Base-by-base conservation (phyloP, 2,888 invertebrate genomes). In the Amorpha juglandis region DNA sequence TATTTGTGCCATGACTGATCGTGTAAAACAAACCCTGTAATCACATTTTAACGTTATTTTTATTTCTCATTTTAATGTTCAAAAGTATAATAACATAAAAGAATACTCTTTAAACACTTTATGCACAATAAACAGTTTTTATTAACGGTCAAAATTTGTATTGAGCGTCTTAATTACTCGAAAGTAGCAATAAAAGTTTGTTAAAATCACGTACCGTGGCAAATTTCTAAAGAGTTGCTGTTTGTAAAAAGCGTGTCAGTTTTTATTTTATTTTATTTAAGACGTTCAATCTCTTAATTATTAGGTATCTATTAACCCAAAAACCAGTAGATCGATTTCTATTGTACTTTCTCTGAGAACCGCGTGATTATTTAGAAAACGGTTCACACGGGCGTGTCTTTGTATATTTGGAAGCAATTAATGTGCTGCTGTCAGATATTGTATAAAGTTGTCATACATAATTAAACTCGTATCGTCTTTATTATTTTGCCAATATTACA, bases 271-370 rank as follows among this genome's bases (percentile, higher is more conserved):
- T 65, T 76, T 71, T 71, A 64, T 64, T 67, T 38, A 33, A 19
- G 53, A 66, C 47, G 71, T 67, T 71, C 69, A 63, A 64, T 67
- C 71, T 70, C 64, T 73, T 76, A 74, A 78, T 77, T 75, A 73
- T 75, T 68, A 62, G 69, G 62, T 67, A 69, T 66, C 70, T 68
- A 70, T 78, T 72, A 78, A 74, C 71, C 73, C 65, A 71, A 71
- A 78, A 74, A 72, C 65, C 65, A 62, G 50, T 63, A 68, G 71
- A 66, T 73, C 71, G 70, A 70, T 73, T 74, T 70, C 70, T 73
- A 58, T 71, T 65, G 67, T 67, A 72, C 76, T 77, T 78, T 76
- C 74, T 74, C 78, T 77, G 51, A 47, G 42, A 64, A 55, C 45
- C 27, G 53, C 33, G 27, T 42, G 27, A 33, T 50, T 12, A 50